Base-by-base conservation (phyloP, 2,113 vertebrate genomes). In the Zingel zingel region DNA sequence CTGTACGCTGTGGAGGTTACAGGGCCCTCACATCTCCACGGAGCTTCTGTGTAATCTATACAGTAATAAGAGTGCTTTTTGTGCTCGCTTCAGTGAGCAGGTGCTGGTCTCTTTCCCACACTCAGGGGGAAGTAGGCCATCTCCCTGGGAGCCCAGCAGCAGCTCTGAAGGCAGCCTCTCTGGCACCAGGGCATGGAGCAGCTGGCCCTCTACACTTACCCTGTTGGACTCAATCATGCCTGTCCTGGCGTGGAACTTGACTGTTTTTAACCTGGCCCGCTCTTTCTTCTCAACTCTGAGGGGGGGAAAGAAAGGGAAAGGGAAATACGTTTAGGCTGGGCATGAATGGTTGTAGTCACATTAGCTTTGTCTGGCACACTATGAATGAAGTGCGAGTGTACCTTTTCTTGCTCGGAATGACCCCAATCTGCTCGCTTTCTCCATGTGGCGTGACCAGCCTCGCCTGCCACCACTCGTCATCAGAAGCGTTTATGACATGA, bases 381-480 rank as follows among this genome's bases (percentile, higher is more conserved):
- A 10, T 43, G 39, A 43, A 43, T 43, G 39, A 43, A 43, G 39
- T 11, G 54, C 1, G 18, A 27, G 19, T 3, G 18, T 92, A 99
- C 98, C 98, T 97, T 92, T 99, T 99, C 95, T 99, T 99, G 96
- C 98, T 99, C 69, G 98, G 98, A 90, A 99, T 99, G 92, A 99
- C 98, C 18, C 98, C 98, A 0, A 99, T 99, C 95, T 99, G 98
- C 91, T 99, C 98, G 0, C 98, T 99, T 91, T 99, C 98, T 30
- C 98, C 98, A 0, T 98, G 98, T 43, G 97, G 96, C 0, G 98
- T 99, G 86, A 99, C 98, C 15, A 99, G 95, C 83, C 98, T 96
- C 2, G 98, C 98, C 91, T 99, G 98, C 98, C 98, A 99, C 98
- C 98, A 99, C 91, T 99, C 98, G 16, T 99, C 98, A 6, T 99